These are phyloP conservation scores for Drosophila heteroneura DNA, from an alignment of 2,888 invertebrate species.

Conservation along the genomic window DNA sequence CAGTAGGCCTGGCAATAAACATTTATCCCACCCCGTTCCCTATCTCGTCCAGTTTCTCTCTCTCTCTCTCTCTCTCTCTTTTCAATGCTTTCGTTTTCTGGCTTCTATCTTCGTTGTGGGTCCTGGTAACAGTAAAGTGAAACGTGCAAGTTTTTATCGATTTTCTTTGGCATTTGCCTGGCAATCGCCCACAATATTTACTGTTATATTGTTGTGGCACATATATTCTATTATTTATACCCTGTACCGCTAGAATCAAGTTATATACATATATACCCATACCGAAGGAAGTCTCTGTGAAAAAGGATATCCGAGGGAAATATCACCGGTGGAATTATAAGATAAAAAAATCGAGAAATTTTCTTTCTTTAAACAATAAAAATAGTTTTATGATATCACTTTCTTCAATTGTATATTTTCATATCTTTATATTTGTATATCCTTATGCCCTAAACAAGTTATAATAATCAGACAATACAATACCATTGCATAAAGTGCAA, in stretches of 20 bases:
- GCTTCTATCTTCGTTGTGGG: conserved; percentile 26
- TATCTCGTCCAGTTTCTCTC: not conserved
- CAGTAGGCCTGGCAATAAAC: conserved; percentile 64
- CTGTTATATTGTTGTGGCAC: conserved; percentile 63
- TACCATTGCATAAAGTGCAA: not conserved
- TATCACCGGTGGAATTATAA: not conserved
- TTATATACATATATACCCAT: not conserved
- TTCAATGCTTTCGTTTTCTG: conserved; percentile 3
- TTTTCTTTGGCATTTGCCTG: conserved; percentile 59
- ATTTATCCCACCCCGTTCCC: conserved; percentile 32
- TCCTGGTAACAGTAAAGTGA: conserved; percentile 42
- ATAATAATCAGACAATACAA: too few species aligned
- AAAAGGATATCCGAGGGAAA: not conserved
- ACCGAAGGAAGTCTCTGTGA: not conserved
- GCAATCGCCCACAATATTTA: conserved; percentile 64
- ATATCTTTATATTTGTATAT: not conserved
- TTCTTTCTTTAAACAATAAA: not conserved
- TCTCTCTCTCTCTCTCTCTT: not conserved
- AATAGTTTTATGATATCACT: not conserved
- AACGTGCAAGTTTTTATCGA: conserved; percentile 63
- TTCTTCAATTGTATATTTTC: not conserved
- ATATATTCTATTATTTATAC: conserved; percentile 9
- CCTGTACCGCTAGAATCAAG: not conserved
- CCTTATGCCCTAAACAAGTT: not conserved
- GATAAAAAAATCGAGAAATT: not conserved